A percentile compares a stretch with the other conserved stretches of the same genome.
phyloP scores from a whole-genome alignment of 2,888 invertebrate genomes.

The Embidobia sp. region DNA sequence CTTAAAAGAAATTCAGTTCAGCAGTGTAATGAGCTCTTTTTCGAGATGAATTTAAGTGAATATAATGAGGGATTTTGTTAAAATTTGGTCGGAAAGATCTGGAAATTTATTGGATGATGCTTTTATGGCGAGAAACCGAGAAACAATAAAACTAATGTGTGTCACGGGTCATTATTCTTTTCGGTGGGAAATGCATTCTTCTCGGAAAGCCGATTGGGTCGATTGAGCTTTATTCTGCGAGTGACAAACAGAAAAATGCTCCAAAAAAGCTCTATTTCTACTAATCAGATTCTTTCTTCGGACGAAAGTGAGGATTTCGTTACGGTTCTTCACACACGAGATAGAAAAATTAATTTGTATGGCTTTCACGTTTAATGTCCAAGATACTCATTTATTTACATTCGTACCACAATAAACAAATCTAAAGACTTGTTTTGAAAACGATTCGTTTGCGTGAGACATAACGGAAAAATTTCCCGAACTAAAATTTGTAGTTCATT shows the following conservation, averaged over 20 bases:
- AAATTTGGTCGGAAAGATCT: constrained; percentile 13
- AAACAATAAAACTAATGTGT: constrained; percentile 50
- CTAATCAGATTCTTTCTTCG: constrained; percentile 43
- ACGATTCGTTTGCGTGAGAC: too few relatives aligned
- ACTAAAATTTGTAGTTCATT: neutral
- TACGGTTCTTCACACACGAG: constrained; percentile 19
- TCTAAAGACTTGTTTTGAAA: too few relatives aligned
- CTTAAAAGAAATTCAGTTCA: too few relatives aligned
- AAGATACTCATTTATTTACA: too few relatives aligned
- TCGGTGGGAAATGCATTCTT: constrained; percentile 45
- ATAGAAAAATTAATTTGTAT: constrained; percentile 33
- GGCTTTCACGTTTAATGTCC: too few relatives aligned
- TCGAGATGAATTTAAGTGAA: neutral
- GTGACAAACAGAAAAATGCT: constrained; percentile 55
- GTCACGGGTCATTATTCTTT: constrained; percentile 48
- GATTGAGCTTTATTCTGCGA: constrained; percentile 51
- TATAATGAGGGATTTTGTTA: constrained; percentile 18
- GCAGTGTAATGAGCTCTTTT: too few relatives aligned
- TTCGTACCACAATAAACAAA: too few relatives aligned
- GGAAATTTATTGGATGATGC: constrained; percentile 28
- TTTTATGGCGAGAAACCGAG: constrained; percentile 42
- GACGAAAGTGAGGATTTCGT: constrained; percentile 31
- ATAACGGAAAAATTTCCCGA: too few relatives aligned
- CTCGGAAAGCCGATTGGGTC: constrained; percentile 43
- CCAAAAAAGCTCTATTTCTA: constrained; percentile 40